Percentiles rank a stretch among this genome's conserved stretches.
Conservation (phyloP, 2,113 vertebrate genomes). For the Eonycteris spelaea region DNA sequence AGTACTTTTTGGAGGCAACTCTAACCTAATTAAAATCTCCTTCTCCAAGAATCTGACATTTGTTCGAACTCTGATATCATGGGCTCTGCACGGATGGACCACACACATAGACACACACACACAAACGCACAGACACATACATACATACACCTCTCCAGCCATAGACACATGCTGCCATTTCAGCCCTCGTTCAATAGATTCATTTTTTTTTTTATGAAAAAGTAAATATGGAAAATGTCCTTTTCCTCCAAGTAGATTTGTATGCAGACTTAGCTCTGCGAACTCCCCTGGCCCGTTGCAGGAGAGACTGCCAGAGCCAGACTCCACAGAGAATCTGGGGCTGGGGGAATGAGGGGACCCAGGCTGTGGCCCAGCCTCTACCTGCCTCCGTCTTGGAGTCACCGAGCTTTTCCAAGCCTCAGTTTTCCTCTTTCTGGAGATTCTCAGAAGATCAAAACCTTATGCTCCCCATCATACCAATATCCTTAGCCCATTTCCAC, state of each 20-base stretch:
- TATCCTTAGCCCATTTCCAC: not conserved
- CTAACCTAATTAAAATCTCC: conserved; percentile 71
- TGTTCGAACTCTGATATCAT: not conserved
- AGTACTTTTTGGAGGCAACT: conserved; percentile 70
- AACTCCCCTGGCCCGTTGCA: not conserved
- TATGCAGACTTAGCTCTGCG: not conserved
- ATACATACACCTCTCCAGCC: not conserved
- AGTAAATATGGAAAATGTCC: not conserved
- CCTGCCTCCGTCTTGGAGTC: not conserved
- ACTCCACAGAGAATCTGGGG: not conserved
- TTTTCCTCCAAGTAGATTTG: conserved; percentile 21
- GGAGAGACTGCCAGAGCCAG: not conserved
- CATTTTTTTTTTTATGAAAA: conserved; percentile 36
- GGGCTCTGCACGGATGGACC: not conserved
- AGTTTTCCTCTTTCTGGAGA: not conserved
- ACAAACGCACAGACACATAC: not conserved
- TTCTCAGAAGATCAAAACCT: not conserved
- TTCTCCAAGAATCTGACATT: conserved; percentile 67
- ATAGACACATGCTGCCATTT: not conserved
- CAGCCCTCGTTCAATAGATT: not conserved
- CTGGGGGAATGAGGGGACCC: not conserved
- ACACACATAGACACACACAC: not conserved
- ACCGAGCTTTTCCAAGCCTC: not conserved
- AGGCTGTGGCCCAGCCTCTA: not conserved
- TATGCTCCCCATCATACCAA: not conserved